A percentile compares a stretch with the other conserved stretches of the same genome.
These are phyloP conservation scores for Drosophila aldrichi DNA, from an alignment of 2,888 invertebrate species.

Conservation along the genomic window DNA sequence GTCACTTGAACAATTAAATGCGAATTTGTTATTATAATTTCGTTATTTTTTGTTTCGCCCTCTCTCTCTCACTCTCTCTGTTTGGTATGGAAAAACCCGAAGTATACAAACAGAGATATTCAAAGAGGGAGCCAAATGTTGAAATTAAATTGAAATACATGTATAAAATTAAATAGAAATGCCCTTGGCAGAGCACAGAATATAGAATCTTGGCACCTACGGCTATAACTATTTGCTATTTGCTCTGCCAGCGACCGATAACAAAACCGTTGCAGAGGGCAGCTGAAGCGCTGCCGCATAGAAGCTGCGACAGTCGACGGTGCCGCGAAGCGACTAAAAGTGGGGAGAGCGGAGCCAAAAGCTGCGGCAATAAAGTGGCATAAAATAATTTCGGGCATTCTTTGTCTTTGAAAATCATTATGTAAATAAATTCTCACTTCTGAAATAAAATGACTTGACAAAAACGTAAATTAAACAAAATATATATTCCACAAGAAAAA, in stretches of 20 bases:
- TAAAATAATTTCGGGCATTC: conserved; percentile 77
- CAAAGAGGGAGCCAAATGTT: conserved; percentile 28
- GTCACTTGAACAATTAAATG: conserved; percentile 70
- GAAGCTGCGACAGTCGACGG: conserved; percentile 4
- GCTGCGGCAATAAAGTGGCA: conserved; percentile 67
- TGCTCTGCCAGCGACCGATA: conserved; percentile 48
- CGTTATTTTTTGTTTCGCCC: conserved; percentile 13
- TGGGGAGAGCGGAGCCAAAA: conserved; percentile 19
- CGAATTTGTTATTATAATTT: conserved; percentile 16
- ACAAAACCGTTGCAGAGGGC: conserved; percentile 7
- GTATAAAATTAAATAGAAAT: conserved; percentile 63
- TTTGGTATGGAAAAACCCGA: conserved; percentile 59
- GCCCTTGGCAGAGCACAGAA: conserved; percentile 66
- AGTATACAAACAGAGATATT: conserved; percentile 26
- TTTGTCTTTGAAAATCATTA: conserved; percentile 76
- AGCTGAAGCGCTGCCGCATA: conserved; percentile 13
- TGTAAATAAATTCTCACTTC: conserved; percentile 77
- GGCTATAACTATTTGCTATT: conserved; percentile 59
- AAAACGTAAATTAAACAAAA: conserved; percentile 34
- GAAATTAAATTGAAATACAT: conserved; percentile 65
- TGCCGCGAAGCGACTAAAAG: not conserved
- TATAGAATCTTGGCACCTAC: conserved; percentile 72
- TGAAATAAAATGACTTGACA: conserved; percentile 73
- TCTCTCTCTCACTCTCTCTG: not conserved
- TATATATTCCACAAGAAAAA: not conserved